phyloP scores from a whole-genome alignment of 2,888 invertebrate genomes.

The Myathropa florea region DNA sequence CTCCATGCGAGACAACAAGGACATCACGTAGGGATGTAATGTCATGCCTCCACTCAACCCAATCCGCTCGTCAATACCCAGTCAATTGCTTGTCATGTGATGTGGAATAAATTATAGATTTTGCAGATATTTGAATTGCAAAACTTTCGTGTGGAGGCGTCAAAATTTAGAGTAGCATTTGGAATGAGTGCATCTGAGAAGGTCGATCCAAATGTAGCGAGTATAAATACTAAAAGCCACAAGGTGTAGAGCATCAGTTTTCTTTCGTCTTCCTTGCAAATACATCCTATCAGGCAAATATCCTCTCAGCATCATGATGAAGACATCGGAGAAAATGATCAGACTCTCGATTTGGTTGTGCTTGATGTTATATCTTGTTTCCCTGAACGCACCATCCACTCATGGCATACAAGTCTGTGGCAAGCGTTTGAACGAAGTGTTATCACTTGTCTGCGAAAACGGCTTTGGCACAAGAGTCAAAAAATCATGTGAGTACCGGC shows the following conservation, averaged over 20 bases:
- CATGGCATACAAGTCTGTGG: constrained; percentile 72
- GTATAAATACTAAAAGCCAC: background rate
- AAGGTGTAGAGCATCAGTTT: background rate
- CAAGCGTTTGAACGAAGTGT: constrained; percentile 64
- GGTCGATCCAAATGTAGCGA: background rate
- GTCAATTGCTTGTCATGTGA: background rate
- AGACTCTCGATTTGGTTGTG: background rate
- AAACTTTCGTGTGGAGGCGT: background rate
- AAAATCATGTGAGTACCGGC: constrained; percentile 58
- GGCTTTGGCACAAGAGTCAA: constrained; percentile 74
- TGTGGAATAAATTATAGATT: background rate
- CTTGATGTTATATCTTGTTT: background rate
- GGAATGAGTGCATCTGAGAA: background rate
- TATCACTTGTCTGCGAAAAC: constrained; percentile 70
- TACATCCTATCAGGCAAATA: background rate
- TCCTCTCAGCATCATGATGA: background rate
- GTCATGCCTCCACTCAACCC: background rate
- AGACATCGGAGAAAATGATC: background rate
- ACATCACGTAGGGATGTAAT: background rate
- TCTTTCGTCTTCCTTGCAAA: background rate
- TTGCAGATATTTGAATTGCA: background rate
- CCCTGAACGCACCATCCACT: background rate
- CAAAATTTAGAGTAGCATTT: background rate
- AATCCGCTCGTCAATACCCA: background rate
- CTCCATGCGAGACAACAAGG: no score